These are phyloP conservation scores for Sylvia borin DNA, from an alignment of 2,797 vertebrate species.

Conservation along the genomic window DNA sequence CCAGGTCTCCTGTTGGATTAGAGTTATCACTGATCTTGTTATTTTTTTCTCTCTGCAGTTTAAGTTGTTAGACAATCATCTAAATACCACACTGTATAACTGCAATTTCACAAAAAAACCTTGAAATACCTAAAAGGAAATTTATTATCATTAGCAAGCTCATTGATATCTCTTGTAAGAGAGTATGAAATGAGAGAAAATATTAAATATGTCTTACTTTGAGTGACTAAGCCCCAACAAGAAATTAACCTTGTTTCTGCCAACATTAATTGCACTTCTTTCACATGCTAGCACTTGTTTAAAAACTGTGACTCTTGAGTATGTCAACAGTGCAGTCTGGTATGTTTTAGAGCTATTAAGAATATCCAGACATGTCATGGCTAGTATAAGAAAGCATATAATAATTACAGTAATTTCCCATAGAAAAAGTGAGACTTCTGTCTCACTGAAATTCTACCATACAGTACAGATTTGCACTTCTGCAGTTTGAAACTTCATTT, in stretches of 20 bases:
- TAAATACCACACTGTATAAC: neutral
- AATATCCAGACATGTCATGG: neutral
- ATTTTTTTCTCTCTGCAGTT: neutral
- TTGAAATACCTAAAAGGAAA: neutral
- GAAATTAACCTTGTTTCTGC: neutral
- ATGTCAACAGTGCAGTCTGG: neutral
- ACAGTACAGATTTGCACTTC: neutral
- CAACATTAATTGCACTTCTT: neutral
- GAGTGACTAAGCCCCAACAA: neutral
- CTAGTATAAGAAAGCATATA: neutral
- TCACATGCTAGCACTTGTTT: neutral
- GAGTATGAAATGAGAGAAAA: neutral
- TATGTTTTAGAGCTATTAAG: neutral
- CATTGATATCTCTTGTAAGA: neutral
- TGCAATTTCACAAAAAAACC: neutral
- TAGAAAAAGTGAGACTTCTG: neutral
- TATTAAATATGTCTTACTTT: neutral
- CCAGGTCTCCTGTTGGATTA: neutral
- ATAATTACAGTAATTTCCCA: neutral
- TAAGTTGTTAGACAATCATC: neutral
- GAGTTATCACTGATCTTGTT: neutral
- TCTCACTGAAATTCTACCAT: neutral
- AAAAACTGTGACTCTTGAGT: neutral
- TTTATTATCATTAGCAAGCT: neutral
- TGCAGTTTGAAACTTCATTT: neutral